Evolutionary conservation across 1,140 invertebrate genomes (phyloP), one percentile per base, ranked within the genome.

Genomic region (Mya arenaria): DNA sequence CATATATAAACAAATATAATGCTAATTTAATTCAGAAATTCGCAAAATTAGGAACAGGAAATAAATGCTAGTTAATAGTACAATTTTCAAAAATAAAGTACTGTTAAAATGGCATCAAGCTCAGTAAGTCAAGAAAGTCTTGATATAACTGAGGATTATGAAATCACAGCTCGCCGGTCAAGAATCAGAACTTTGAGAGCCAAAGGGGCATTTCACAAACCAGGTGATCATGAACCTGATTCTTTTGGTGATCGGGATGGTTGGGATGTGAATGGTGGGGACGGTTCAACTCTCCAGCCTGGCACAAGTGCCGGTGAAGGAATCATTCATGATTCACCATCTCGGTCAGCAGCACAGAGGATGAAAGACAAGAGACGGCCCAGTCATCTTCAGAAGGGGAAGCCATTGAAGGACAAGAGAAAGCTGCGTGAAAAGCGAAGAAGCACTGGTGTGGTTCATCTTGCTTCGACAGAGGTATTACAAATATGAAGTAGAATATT

Each of bases 361-460:
- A 86, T 90, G 4, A 94, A 94, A 82, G 93, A 94, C 62, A 94
- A 94, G 85, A 82, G 92, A 41, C 75, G 94, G 88, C 92, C 94
- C 66, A 94, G 94, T 86, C 94, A 95, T 81, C 90, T 94, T 82
- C 94, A 94, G 87, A 91, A 95, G 89, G 94, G 94, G 25, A 95
- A 94, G 85, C 85, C 91, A 84, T 94, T 93, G 79, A 93, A 95
- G 65, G 95, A 95, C 87, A 93, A 95, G 73, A 92, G 94, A 86
- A 95, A 95, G 89, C 90, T 95, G 36, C 90, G 95, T 82, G 95
- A 95, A 87, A 95, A 95, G 84, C 89, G 95, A 77, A 92, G 95
- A 77, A 95, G 95, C 84, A 95, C 95, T 36, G 95, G 95, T 52
- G 94, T 95, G 23, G 94, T 95, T 25, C 95, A 95, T 89, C 92